phyloP scores from a whole-genome alignment of 2,113 vertebrate species.

The Periophthalmodon schlosseri region DNA sequence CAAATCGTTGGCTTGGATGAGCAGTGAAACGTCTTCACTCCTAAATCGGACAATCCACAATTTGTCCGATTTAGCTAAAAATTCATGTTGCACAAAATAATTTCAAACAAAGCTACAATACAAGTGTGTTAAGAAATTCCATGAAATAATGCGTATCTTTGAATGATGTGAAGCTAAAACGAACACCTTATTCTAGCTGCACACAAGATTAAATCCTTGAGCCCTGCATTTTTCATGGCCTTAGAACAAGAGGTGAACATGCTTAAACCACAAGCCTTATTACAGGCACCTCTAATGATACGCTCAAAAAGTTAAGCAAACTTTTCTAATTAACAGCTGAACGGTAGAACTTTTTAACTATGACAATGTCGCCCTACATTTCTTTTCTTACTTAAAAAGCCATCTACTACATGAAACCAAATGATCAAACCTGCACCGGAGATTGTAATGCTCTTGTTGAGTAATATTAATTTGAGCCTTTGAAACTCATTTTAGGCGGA shows the following conservation, averaged over 20 bases:
- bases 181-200: background rate
- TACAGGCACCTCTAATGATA: conserved; percentile 9
- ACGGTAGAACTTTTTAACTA: conserved; percentile 14
- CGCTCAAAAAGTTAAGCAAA: conserved; percentile 4
- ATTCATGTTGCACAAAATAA: too few species aligned
- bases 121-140: background rate
- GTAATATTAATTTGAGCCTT: conserved; percentile 53
- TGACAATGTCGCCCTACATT: conserved; percentile 3
- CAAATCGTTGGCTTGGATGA: too few species aligned
- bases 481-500: conserved; percentile 45
- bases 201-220: background rate
- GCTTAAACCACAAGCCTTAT: conserved; percentile 10
- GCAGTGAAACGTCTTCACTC: too few species aligned
- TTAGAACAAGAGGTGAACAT: conserved; percentile 6
- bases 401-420: background rate
- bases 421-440: conserved; percentile 4
- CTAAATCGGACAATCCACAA: too few species aligned
- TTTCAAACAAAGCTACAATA: too few species aligned
- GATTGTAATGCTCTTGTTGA: conserved; percentile 16
- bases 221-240: background rate
- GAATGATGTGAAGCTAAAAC: background rate
- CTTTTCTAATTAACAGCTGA: conserved; percentile 6
- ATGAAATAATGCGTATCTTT: background rate
- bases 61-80: too few species aligned
- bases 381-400: background rate